Conservation (phyloP, 2,888 invertebrate species). For the Philereme transversata region DNA sequence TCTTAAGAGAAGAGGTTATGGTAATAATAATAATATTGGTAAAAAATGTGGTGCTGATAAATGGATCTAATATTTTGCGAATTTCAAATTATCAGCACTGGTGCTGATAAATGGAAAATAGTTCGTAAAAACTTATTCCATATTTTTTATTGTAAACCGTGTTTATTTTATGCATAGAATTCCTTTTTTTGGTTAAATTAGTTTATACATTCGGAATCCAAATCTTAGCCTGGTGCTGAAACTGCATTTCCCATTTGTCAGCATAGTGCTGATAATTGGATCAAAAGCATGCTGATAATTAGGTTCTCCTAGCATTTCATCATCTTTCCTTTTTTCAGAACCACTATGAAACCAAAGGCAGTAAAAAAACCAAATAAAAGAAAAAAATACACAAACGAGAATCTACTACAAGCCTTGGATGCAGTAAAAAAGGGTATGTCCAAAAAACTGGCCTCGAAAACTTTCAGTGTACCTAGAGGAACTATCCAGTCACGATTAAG, state of each 20-base stretch:
- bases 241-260: constrained; percentile 28
- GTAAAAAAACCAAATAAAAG: constrained; percentile 13
- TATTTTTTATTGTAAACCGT: constrained; percentile 10
- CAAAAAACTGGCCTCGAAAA: background rate
- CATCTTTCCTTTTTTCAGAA: constrained; percentile 24
- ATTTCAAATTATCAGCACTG: constrained; percentile 39
- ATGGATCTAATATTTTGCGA: constrained; percentile 29
- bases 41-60: too few relatives aligned
- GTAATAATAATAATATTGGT: too few relatives aligned
- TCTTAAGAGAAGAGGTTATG: too few relatives aligned
- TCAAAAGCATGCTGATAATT: constrained; percentile 37
- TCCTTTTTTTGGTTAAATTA: background rate
- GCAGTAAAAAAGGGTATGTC: constrained; percentile 33
- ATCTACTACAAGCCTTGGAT: constrained; percentile 30
- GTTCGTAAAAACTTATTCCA: constrained; percentile 30
- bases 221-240: constrained; percentile 38
- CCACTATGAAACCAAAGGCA: constrained; percentile 29
- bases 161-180: constrained; percentile 6
- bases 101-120: constrained; percentile 37
- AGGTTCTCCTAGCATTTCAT: constrained; percentile 25
- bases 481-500: constrained; percentile 31
- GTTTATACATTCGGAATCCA: constrained; percentile 21
- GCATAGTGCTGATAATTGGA: constrained; percentile 34
- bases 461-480: constrained; percentile 31
- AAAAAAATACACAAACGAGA: constrained; percentile 23